Evolutionary conservation across 2,797 vertebrate species (phyloP).

Genomic region (Moxostoma hubbsi): DNA sequence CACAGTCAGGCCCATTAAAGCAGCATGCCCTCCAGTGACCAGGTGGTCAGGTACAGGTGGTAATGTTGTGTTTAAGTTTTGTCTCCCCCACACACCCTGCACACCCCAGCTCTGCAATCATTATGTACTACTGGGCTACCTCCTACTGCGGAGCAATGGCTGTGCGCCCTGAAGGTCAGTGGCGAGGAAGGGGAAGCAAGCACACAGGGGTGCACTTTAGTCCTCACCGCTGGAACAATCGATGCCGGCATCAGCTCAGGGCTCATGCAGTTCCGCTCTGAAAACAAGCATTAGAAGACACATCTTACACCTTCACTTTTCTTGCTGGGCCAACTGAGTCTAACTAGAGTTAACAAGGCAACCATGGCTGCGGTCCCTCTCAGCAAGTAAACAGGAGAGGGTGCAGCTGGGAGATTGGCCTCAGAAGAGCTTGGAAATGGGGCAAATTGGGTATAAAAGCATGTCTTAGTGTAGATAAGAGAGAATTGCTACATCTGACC

Average conservation of each 20-base stretch:
- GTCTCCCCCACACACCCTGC: slow-evolving; percentile 44
- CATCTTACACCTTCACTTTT: slow-evolving; percentile 61
- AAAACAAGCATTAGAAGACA: slow-evolving; percentile 71
- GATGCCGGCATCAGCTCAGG: slow-evolving; percentile 64
- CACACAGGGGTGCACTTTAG: slow-evolving; percentile 71
- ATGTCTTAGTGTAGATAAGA: neutral
- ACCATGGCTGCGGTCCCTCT: slow-evolving; percentile 36
- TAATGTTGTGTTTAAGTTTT: slow-evolving; percentile 73
- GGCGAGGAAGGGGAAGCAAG: slow-evolving; percentile 53
- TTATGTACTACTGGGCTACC: slow-evolving; percentile 76
- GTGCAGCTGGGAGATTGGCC: slow-evolving; percentile 14
- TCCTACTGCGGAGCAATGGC: slow-evolving; percentile 73
- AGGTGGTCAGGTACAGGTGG: slow-evolving; percentile 59
- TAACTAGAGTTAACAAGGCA: slow-evolving; percentile 66
- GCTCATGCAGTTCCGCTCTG: slow-evolving; percentile 61
- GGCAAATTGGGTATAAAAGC: slow-evolving; percentile 33
- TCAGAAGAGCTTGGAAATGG: slow-evolving; percentile 26
- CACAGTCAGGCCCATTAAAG: slow-evolving; percentile 60
- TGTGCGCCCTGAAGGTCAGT: slow-evolving; percentile 73
- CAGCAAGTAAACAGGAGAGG: slow-evolving; percentile 26
- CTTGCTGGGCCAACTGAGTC: slow-evolving; percentile 40
- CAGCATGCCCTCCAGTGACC: slow-evolving; percentile 54
- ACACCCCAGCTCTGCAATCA: slow-evolving; percentile 69
- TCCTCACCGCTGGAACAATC: slow-evolving; percentile 69
- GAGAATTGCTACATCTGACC: neutral